Conservation (phyloP, 2,113 vertebrate species). For the Dasyornis broadbenti region DNA sequence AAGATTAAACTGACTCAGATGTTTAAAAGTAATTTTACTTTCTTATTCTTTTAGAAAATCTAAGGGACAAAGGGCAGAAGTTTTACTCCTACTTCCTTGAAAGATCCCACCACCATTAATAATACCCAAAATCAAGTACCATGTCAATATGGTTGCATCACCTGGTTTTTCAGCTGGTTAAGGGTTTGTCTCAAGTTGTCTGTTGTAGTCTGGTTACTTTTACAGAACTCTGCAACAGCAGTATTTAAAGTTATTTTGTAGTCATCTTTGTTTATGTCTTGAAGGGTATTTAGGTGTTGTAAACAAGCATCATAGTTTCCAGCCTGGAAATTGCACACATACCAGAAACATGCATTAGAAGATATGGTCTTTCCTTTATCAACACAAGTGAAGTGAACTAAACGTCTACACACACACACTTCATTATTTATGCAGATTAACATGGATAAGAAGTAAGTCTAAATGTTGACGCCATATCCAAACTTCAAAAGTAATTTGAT, state of each 20-base stretch:
- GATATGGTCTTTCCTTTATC: background rate
- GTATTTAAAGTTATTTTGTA: conserved; percentile 95
- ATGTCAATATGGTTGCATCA: background rate
- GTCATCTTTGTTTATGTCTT: conserved; percentile 95
- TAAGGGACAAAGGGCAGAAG: background rate
- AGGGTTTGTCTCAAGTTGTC: conserved; percentile 89
- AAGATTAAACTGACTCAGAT: background rate
- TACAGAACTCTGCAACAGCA: conserved; percentile 93
- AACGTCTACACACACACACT: background rate
- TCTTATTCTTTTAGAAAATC: background rate
- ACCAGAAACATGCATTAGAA: conserved; percentile 2
- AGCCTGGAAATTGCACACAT: conserved; percentile 72
- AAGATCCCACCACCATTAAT: background rate
- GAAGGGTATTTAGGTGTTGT: conserved; percentile 84
- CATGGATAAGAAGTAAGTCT: background rate
- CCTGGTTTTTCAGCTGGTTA: conserved; percentile 91
- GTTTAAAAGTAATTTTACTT: background rate
- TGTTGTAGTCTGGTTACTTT: conserved; percentile 89
- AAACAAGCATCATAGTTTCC: conserved; percentile 89
- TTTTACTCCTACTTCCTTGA: background rate
- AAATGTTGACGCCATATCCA: background rate
- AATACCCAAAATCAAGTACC: background rate
- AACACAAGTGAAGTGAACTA: background rate
- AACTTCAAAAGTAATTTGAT: background rate
- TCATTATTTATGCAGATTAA: background rate